Evolutionary conservation across 2,797 vertebrate species (phyloP), one percentile per base, ranked within the genome.

Genomic region (Lepilemur septentrionalis): DNA sequence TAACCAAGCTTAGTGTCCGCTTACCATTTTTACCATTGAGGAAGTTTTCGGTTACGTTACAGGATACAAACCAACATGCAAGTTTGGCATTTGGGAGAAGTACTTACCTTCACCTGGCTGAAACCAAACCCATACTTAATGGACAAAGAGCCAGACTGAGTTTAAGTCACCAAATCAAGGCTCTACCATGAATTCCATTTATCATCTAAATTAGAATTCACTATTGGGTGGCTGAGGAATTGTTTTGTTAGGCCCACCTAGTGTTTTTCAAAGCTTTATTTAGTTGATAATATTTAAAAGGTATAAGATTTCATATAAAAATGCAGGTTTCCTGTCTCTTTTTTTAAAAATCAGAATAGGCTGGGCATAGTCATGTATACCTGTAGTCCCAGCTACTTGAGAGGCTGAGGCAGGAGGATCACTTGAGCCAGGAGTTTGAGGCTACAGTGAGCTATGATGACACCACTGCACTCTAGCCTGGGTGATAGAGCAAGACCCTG

Each of bases 181-280:
- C 20, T 91, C 46, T 81, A 43, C 50, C 41, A 72, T 63, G 41
- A 92, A 79, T 63, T 92, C 15, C 11, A 48, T 86, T 52, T 15
- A 76, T 84, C 41, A 90, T 76, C 20, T 90, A 67, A 90, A 90
- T 92, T 83, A 93, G 32, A 95, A 84, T 95, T 93, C 70, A 89
- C 63, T 41, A 84, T 25, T 86, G 55, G 48, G 43, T 82, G 63
- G 22, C 38, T 89, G n/a, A 18, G 17, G 32, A 80, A 69, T 38
- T 69, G 14, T 85, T 91, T 83, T 89, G 28, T 48, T 82, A 80
- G 72, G 38, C 35, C 46, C 35, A 46, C 7, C 14, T 72, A 67
- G 14, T 90, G 46, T 80, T 84, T 93, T 72, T 79, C 83, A 65
- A 70, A 91, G 25, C 48, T 92, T 93, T 86, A 88, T 93, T 52